Conservation (phyloP, 2,888 invertebrate genomes). For the Ophion obscuratus region DNA sequence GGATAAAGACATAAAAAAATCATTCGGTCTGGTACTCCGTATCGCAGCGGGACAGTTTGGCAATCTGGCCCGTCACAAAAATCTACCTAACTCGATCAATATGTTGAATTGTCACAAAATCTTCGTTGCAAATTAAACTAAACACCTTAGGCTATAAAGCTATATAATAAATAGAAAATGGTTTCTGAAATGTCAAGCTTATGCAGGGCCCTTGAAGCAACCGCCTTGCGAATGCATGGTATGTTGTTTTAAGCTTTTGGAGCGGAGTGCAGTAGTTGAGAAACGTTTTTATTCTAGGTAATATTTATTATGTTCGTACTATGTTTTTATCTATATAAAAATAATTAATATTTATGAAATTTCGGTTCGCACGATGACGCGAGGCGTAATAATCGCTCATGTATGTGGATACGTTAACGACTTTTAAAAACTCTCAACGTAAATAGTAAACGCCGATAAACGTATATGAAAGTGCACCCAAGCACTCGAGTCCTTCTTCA, state of each 20-base stretch:
- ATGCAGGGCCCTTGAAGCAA: constrained; percentile 72
- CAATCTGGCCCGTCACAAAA: too few relatives aligned
- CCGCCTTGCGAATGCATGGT: constrained; percentile 83
- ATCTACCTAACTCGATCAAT: too few relatives aligned
- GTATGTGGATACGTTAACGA: background rate
- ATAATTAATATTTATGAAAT: background rate
- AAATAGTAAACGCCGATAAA: background rate
- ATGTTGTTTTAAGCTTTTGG: constrained; percentile 83
- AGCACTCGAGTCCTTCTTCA: constrained; percentile 15
- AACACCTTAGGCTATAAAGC: background rate
- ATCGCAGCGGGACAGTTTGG: too few relatives aligned
- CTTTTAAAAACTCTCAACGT: background rate
- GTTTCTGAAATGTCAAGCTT: background rate
- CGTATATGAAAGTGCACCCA: background rate
- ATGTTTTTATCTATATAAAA: constrained; percentile 6
- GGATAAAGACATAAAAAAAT: background rate
- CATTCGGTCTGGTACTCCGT: too few relatives aligned
- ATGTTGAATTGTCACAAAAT: too few relatives aligned
- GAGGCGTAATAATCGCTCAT: background rate
- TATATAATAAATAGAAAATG: background rate
- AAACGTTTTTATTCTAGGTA: constrained; percentile 63
- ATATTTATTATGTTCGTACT: constrained; percentile 53
- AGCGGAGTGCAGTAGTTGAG: constrained; percentile 82
- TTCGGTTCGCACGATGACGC: constrained; percentile 20
- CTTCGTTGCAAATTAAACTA: too few relatives aligned